Evolutionary conservation across 2,888 invertebrate species (phyloP).

Genomic region (Eilema caniola): DNA sequence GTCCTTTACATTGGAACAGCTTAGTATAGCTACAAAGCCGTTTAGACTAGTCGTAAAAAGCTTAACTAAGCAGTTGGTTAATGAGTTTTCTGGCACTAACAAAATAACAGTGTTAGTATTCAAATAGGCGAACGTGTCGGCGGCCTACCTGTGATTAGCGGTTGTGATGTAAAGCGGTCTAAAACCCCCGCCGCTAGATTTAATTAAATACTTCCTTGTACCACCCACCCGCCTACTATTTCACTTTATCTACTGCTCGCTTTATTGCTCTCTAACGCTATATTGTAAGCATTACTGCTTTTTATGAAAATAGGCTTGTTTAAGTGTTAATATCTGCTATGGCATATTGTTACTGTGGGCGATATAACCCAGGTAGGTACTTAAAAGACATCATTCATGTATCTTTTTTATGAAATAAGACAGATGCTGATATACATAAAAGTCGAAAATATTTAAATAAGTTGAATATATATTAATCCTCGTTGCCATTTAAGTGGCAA

Average conservation of each 20-base stretch:
- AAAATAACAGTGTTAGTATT: slow-evolving; percentile 72
- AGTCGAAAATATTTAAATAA: neutral
- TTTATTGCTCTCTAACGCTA: slow-evolving; percentile 69
- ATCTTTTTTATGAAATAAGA: neutral
- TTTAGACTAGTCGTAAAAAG: slow-evolving; percentile 29
- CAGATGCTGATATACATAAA: neutral
- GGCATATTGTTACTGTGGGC: neutral
- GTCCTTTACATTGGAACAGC: neutral
- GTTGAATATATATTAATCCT: neutral
- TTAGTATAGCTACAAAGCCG: slow-evolving; percentile 12
- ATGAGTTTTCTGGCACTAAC: slow-evolving; percentile 65
- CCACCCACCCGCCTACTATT: slow-evolving; percentile 76
- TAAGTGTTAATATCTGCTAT: slow-evolving; percentile 33
- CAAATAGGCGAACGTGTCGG: slow-evolving; percentile 76
- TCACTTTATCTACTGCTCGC: slow-evolving; percentile 71
- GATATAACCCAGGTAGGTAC: neutral
- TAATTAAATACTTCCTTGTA: slow-evolving; percentile 84
- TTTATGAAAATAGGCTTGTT: slow-evolving; percentile 52
- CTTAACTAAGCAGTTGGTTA: slow-evolving; percentile 51
- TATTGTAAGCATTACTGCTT: slow-evolving; percentile 52
- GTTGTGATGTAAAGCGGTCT: slow-evolving; percentile 76
- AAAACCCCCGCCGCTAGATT: slow-evolving; percentile 76
- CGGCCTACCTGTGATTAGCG: slow-evolving; percentile 83
- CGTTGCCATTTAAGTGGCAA: neutral
- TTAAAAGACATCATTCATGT: neutral